These are phyloP conservation scores for Odontamblyopus lacepedii DNA, from an alignment of 2,797 vertebrate species.

Conservation along the genomic window DNA sequence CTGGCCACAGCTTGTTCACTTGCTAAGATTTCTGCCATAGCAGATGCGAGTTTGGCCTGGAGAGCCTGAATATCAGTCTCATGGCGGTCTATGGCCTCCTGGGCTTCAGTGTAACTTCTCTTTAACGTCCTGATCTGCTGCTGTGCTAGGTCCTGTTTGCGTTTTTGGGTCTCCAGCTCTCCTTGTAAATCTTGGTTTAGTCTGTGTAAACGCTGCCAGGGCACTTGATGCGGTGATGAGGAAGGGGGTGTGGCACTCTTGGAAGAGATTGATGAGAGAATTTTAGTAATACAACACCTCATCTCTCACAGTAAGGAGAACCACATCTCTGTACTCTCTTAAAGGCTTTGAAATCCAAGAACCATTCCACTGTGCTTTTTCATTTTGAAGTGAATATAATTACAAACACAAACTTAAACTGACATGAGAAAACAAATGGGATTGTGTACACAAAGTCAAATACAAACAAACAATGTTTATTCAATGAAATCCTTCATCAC, in stretches of 20 bases:
- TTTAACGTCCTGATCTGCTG: conserved; percentile 90
- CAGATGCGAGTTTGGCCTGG: conserved; percentile 85
- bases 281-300: conserved; percentile 87
- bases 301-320: conserved; percentile 78
- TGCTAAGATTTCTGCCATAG: conserved; percentile 86
- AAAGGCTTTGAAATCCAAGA: conserved; percentile 40
- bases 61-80: conserved; percentile 89
- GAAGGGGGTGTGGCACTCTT: conserved; percentile 89
- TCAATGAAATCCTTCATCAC: conserved; percentile 31
- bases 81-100: conserved; percentile 87
- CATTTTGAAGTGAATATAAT: conserved; percentile 31
- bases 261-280: conserved; percentile 94
- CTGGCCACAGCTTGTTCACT: conserved; percentile 90
- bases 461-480: conserved; percentile 39
- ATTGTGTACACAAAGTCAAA: conserved; percentile 5
- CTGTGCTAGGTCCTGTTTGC: conserved; percentile 87
- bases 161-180: conserved; percentile 89
- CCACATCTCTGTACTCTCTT: conserved; percentile 83
- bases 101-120: conserved; percentile 91
- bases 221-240: conserved; percentile 81
- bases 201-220: conserved; percentile 90
- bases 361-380: conserved; percentile 84
- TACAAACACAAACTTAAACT: conserved; percentile 17
- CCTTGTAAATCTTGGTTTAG: conserved; percentile 91
- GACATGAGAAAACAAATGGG: conserved; percentile 3